Evolutionary conservation across 2,888 invertebrate genomes (phyloP).

Genomic region (Boloria selene): DNA sequence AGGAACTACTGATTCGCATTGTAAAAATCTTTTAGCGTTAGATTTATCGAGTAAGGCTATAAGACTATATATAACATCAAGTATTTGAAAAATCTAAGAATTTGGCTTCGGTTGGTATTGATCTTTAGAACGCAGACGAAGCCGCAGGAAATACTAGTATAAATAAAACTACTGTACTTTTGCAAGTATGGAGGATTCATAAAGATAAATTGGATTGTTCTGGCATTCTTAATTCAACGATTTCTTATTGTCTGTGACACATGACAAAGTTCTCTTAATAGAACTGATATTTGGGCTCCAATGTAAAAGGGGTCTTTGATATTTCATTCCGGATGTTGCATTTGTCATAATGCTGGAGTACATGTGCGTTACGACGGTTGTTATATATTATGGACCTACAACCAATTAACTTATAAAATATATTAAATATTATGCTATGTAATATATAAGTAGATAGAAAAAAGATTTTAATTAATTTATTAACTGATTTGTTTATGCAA

Average conservation of each 20-base stretch:
- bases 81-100: no score
- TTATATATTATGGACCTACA: neutral
- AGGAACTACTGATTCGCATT: no score
- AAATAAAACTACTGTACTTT: neutral
- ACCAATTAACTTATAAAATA: neutral
- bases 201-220: slow-evolving; percentile 6
- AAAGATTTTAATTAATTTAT: no score
- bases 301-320: slow-evolving; percentile 66
- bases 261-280: slow-evolving; percentile 65
- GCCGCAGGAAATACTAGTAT: no score
- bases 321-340: slow-evolving; percentile 71
- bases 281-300: slow-evolving; percentile 62
- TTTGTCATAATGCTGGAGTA: slow-evolving; percentile 57
- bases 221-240: slow-evolving; percentile 27
- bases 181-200: neutral
- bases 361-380: slow-evolving; percentile 35
- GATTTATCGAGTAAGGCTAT: no score
- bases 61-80: no score
- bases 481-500: no score
- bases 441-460: neutral
- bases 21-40: no score
- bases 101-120: no score
- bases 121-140: no score
- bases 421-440: neutral
- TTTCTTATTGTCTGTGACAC: slow-evolving; percentile 59